phyloP scores from a whole-genome alignment of 2,797 vertebrate genomes.

The Enteromius afrohamiltoni region DNA sequence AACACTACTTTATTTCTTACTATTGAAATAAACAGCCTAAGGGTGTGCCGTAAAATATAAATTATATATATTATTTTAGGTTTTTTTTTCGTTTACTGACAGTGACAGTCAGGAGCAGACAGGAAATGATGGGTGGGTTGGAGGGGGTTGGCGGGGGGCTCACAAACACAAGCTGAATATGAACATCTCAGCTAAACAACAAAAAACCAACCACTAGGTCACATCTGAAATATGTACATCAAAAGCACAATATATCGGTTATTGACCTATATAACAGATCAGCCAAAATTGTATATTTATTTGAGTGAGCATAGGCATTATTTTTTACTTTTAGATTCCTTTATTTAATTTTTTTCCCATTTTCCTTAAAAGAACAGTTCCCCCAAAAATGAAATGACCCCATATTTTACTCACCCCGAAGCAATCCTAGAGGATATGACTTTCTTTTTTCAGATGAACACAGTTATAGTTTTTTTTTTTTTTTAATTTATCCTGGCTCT shows the following conservation, averaged over 20 bases:
- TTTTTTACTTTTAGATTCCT: not conserved
- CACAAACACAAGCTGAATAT: not conserved
- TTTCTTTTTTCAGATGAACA: too few relatives aligned
- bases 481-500: too few relatives aligned
- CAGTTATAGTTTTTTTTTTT: too few relatives aligned
- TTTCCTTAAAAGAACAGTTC: too few relatives aligned
- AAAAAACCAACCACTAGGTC: not conserved
- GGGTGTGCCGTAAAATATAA: slow-evolving; percentile 4
- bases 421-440: too few relatives aligned
- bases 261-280: not conserved
- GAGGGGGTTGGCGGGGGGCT: not conserved
- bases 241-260: not conserved
- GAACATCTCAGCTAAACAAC: not conserved
- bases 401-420: too few relatives aligned
- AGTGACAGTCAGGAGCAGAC: not conserved
- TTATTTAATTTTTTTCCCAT: not conserved
- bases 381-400: too few relatives aligned
- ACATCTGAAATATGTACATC: not conserved
- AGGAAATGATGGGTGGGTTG: not conserved
- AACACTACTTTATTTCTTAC: slow-evolving; percentile 46
- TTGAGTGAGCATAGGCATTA: not conserved
- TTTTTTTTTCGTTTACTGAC: not conserved
- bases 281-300: not conserved
- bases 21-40: slow-evolving; percentile 17
- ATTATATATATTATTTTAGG: not conserved